phyloP scores from a whole-genome alignment of 2,888 invertebrate genomes.

The Diaperis boleti region DNA sequence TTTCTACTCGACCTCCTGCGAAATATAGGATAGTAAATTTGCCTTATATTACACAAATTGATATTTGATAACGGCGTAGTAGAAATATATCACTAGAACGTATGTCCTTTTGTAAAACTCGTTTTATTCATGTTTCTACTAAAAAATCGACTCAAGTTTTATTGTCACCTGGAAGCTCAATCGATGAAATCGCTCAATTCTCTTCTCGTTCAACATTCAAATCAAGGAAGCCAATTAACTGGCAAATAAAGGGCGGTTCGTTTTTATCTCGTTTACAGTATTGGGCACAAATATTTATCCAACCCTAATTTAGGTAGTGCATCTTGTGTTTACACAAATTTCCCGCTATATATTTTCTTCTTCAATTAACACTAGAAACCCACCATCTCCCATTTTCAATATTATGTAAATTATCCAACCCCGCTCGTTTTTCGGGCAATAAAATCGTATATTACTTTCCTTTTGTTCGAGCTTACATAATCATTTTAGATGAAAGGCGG shows the following conservation, averaged over 20 bases:
- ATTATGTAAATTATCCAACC: slow-evolving; percentile 24
- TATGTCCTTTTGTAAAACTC: slow-evolving; percentile 32
- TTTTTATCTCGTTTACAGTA: slow-evolving; percentile 22
- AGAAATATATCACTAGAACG: slow-evolving; percentile 40
- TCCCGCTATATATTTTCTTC: slow-evolving; percentile 10
- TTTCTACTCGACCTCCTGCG: slow-evolving; percentile 40
- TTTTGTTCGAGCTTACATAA: slow-evolving; percentile 25
- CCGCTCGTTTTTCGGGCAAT: slow-evolving; percentile 8
- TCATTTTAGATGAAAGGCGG: slow-evolving; percentile 31
- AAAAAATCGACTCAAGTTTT: slow-evolving; percentile 30
- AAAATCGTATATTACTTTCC: slow-evolving; percentile 24
- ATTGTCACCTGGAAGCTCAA: slow-evolving; percentile 9
- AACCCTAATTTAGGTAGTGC: slow-evolving; percentile 23
- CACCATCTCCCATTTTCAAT: slow-evolving; percentile 6
- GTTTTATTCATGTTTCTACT: slow-evolving; percentile 36
- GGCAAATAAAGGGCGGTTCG: slow-evolving; percentile 22
- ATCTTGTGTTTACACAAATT: slow-evolving; percentile 23
- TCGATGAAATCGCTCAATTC: slow-evolving; percentile 12
- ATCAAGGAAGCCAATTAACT: slow-evolving; percentile 16
- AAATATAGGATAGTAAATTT: slow-evolving; percentile 43
- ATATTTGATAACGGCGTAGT: slow-evolving; percentile 42
- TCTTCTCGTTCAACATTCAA: slow-evolving; percentile 6
- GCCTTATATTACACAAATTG: slow-evolving; percentile 43
- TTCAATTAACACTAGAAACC: slow-evolving; percentile 24
- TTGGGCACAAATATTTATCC: slow-evolving; percentile 17